These are phyloP conservation scores for Manduca sexta DNA, from an alignment of 1,140 invertebrate genomes.

Conservation along the genomic window DNA sequence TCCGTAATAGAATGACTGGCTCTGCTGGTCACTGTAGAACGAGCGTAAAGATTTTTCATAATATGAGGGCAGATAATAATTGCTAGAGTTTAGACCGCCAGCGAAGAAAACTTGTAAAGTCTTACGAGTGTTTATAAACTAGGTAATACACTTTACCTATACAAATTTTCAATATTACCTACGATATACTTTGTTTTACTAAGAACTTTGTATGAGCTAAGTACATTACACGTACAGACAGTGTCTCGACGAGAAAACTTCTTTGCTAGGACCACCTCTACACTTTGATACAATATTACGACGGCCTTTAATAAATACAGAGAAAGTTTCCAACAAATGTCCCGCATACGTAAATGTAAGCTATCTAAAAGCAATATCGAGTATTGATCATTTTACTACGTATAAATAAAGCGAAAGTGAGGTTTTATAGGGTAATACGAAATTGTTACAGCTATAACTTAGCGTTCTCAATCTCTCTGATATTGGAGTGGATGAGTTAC, in stretches of 20 bases:
- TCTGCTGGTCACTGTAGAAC: slow-evolving; percentile 21
- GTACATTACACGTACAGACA: not conserved
- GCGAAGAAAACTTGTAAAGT: too few relatives aligned
- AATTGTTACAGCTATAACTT: slow-evolving; percentile 62
- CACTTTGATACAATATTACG: not conserved
- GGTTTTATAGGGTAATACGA: slow-evolving; percentile 62
- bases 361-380: slow-evolving; percentile 41
- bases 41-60: slow-evolving; percentile 3
- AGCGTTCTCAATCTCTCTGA: slow-evolving; percentile 47
- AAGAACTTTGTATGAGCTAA: not conserved
- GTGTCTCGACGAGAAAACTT: not conserved
- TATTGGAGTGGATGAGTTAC: slow-evolving; percentile 61
- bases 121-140: too few relatives aligned
- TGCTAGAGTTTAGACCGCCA: too few relatives aligned
- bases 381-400: slow-evolving; percentile 58
- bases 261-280: not conserved
- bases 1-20: slow-evolving; percentile 31
- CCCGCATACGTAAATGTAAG: slow-evolving; percentile 15
- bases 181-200: not conserved
- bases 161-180: not conserved
- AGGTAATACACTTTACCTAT: too few relatives aligned
- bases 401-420: slow-evolving; percentile 63
- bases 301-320: not conserved
- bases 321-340: slow-evolving; percentile 20
- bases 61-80: not conserved